phyloP scores from a whole-genome alignment of 2,888 invertebrate genomes.

The Ceriagrion tenellum region DNA sequence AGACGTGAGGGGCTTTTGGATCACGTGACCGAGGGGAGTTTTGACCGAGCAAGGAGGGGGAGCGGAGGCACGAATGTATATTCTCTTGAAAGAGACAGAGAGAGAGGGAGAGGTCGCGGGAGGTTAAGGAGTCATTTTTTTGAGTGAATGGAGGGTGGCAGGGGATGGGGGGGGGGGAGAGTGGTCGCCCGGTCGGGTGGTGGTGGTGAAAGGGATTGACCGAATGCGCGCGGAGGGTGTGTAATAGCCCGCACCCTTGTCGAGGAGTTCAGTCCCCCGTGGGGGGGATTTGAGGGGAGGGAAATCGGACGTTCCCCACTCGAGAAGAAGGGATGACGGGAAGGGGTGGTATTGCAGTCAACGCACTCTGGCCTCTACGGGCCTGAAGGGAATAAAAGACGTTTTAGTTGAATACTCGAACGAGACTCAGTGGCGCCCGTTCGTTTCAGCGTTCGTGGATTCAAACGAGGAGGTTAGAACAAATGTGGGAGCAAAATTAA shows the following conservation, averaged over 20 bases:
- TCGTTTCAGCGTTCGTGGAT: no score
- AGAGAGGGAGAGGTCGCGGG: not conserved
- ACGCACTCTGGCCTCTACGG: no score
- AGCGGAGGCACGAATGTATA: not conserved
- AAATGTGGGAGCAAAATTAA: no score
- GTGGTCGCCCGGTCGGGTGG: not conserved
- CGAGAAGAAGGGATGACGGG: no score
- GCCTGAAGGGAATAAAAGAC: no score
- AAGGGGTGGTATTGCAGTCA: no score
- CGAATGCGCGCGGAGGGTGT: not conserved
- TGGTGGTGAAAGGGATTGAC: not conserved
- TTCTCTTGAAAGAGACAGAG: not conserved
- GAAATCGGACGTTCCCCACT: not conserved
- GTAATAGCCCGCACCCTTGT: not conserved
- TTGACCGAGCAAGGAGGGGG: not conserved
- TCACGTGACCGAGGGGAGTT: not conserved
- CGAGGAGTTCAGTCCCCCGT: not conserved
- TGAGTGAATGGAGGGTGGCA: not conserved
- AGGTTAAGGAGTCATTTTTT: constrained; percentile 6
- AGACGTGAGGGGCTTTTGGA: not conserved
- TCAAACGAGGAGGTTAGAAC: no score
- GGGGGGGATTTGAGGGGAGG: not conserved
- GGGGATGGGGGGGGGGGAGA: not conserved
- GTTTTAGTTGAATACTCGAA: not conserved
- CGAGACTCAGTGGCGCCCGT: no score